Conservation (phyloP, 2,888 invertebrate genomes). For the Augochlorella aurata region DNA sequence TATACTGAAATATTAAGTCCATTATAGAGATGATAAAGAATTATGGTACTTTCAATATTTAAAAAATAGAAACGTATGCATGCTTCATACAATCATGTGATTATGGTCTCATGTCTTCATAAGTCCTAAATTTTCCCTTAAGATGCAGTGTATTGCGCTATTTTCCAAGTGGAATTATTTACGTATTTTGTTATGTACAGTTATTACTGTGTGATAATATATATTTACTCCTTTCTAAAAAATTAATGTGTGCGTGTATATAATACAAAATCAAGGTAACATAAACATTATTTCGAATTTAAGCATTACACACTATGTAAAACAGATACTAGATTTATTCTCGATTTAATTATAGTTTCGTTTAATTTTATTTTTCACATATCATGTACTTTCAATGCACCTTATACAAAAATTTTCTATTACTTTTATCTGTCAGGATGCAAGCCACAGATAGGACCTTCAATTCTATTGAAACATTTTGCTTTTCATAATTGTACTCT, state of each 20-base stretch:
- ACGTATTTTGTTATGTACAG: slow-evolving; percentile 19
- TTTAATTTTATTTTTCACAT: slow-evolving; percentile 39
- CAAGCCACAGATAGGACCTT: slow-evolving; percentile 69
- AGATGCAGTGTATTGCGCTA: not conserved
- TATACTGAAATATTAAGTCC: slow-evolving; percentile 5
- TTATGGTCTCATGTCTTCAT: slow-evolving; percentile 11
- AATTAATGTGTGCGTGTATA: slow-evolving; percentile 15
- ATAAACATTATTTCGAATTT: slow-evolving; percentile 16
- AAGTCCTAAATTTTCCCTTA: slow-evolving; percentile 10
- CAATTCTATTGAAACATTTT: slow-evolving; percentile 47
- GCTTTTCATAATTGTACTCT: slow-evolving; percentile 38
- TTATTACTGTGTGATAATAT: slow-evolving; percentile 18
- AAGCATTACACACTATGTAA: slow-evolving; percentile 5
- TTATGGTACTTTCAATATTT: slow-evolving; percentile 6
- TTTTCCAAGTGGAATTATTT: not conserved
- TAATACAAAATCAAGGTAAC: slow-evolving; percentile 27
- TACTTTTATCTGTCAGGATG: slow-evolving; percentile 71
- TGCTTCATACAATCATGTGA: slow-evolving; percentile 28
- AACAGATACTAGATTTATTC: slow-evolving; percentile 1
- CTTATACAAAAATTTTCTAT: slow-evolving; percentile 25
- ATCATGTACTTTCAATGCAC: slow-evolving; percentile 26
- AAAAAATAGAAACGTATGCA: slow-evolving; percentile 32
- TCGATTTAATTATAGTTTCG: slow-evolving; percentile 26
- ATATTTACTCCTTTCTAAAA: slow-evolving; percentile 17
- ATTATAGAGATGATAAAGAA: not conserved